Evolutionary conservation across 2,113 vertebrate genomes (phyloP).

Genomic region (Sebastes fasciatus): DNA sequence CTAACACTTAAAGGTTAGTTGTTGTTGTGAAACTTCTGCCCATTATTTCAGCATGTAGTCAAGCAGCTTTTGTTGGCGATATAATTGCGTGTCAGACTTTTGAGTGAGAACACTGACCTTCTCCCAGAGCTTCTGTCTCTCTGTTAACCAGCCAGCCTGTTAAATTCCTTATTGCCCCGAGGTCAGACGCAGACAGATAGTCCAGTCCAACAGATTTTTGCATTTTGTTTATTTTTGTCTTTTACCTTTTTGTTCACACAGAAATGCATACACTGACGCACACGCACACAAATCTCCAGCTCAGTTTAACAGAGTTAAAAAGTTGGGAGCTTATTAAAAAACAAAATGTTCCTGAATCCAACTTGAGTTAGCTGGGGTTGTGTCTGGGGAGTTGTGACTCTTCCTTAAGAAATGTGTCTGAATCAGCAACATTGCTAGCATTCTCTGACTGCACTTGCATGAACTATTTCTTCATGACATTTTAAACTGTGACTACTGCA

Average conservation of each 20-base stretch:
- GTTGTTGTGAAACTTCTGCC: conserved; percentile 44
- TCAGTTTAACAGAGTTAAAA: conserved; percentile 8
- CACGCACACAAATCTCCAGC: not conserved
- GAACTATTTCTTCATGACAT: conserved; percentile 8
- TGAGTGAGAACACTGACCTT: conserved; percentile 72
- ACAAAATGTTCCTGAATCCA: not conserved
- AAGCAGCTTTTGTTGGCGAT: conserved; percentile 34
- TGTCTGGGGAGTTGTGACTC: conserved; percentile 21
- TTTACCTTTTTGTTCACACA: conserved; percentile 31
- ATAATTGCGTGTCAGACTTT: conserved; percentile 69
- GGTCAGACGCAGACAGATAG: conserved; percentile 32
- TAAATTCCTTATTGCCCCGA: conserved; percentile 47
- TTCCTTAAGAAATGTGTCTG: not conserved
- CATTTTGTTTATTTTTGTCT: conserved; percentile 37
- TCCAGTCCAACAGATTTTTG: conserved; percentile 17
- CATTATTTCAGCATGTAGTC: conserved; percentile 53
- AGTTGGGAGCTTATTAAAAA: conserved; percentile 9
- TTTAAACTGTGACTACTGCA: not conserved
- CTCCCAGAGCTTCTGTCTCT: conserved; percentile 42
- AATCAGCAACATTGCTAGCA: not conserved
- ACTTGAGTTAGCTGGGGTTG: not conserved
- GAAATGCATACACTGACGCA: conserved; percentile 1
- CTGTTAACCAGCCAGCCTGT: conserved; percentile 31
- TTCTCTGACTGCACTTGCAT: not conserved
- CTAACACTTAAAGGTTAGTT: conserved; percentile 43